phyloP scores from a whole-genome alignment of 2,113 vertebrate genomes.

The Poicephalus meyeri region DNA sequence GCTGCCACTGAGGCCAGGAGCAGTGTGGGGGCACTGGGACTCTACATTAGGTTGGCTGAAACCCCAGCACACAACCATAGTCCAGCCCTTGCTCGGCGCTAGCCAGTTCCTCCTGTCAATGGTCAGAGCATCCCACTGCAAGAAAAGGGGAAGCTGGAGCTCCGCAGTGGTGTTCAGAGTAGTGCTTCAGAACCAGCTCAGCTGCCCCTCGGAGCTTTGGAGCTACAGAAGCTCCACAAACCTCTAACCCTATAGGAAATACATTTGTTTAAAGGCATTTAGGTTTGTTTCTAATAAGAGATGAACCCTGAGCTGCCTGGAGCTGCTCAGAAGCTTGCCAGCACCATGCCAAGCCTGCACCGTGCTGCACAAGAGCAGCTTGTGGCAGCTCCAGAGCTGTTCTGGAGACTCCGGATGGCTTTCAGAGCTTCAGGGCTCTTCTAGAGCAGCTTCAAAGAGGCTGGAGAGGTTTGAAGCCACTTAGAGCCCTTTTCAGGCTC shows the following conservation, averaged over 20 bases:
- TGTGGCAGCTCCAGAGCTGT: background rate
- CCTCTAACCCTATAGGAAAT: background rate
- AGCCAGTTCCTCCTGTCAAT: rapidly evolving
- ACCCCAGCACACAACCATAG: too few species aligned
- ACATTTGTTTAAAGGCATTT: background rate
- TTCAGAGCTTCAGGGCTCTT: background rate
- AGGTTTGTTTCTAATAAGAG: background rate
- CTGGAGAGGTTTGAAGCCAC: background rate
- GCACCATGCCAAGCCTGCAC: background rate
- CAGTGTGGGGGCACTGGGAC: background rate
- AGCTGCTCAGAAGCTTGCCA: background rate
- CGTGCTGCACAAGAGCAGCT: background rate
- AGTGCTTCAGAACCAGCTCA: background rate
- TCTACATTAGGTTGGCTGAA: rapidly evolving
- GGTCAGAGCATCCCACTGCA: background rate
- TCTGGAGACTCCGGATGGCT: background rate
- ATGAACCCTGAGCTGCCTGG: background rate
- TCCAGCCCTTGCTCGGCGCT: rapidly evolving
- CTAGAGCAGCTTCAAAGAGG: background rate
- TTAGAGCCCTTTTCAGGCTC: background rate
- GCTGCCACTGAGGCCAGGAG: background rate
- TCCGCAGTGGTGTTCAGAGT: rapidly evolving
- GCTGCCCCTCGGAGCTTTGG: background rate
- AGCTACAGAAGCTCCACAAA: background rate
- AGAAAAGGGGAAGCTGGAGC: background rate